These are phyloP conservation scores for Apoderus coryli DNA, from an alignment of 2,888 invertebrate genomes.

Conservation along the genomic window DNA sequence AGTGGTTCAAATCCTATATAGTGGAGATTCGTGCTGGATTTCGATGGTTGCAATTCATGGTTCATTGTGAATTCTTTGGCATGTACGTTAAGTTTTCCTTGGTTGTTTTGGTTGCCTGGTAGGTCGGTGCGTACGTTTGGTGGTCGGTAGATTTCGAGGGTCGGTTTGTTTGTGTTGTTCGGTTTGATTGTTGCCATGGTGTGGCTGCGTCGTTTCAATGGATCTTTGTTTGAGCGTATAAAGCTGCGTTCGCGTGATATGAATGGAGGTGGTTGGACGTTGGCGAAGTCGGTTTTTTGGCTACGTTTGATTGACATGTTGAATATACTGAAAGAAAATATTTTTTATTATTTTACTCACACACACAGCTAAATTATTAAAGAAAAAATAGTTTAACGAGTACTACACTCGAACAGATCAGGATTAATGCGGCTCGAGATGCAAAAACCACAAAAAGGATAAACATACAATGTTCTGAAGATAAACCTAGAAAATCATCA, in stretches of 20 bases:
- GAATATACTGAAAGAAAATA: too few species aligned
- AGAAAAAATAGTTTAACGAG: too few species aligned
- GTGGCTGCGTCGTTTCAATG: conserved; percentile 54
- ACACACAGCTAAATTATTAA: too few species aligned
- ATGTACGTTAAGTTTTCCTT: conserved; percentile 62
- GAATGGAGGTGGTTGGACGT: conserved; percentile 33
- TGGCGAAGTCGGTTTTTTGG: conserved; percentile 37
- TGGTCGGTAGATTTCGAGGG: conserved; percentile 78
- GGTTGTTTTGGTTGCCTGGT: conserved; percentile 21
- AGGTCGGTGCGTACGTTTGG: conserved; percentile 42
- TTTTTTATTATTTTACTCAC: too few species aligned
- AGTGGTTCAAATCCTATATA: conserved; percentile 25
- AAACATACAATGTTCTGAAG: too few species aligned
- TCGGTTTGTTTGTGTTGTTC: conserved; percentile 62
- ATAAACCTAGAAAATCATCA: too few species aligned
- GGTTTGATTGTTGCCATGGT: conserved; percentile 46
- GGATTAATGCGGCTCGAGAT: too few species aligned
- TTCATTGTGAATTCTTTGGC: conserved; percentile 84
- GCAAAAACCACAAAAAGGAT: too few species aligned
- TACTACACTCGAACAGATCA: too few species aligned
- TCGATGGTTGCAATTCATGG: conserved; percentile 37
- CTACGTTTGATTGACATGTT: too few species aligned
- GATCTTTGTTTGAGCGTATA: conserved; percentile 41
- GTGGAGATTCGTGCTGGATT: conserved; percentile 29
- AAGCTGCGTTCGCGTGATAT: conserved; percentile 58